These are phyloP conservation scores for Morpho helenor DNA, from an alignment of 2,888 invertebrate genomes.

Conservation along the genomic window DNA sequence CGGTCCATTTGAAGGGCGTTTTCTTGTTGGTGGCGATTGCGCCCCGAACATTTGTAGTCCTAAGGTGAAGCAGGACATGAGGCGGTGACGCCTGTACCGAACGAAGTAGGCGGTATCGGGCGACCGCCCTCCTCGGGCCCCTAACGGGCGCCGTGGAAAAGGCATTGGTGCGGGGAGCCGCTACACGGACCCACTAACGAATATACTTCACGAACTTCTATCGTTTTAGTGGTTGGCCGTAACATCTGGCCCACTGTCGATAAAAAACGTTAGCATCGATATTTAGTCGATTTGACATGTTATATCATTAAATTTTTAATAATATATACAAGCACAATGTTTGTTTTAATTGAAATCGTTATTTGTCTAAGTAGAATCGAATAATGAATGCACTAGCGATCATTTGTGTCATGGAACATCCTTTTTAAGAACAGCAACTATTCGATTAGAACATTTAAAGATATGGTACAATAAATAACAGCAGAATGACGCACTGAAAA, in stretches of 20 bases:
- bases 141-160: constrained; percentile 65
- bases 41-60: constrained; percentile 49
- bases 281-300: no score
- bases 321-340: no score
- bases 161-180: constrained; percentile 70
- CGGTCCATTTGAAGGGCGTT: constrained; percentile 50
- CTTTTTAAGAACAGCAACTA: no score
- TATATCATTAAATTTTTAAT: no score
- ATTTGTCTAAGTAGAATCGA: no score
- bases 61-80: constrained; percentile 67
- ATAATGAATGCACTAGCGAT: no score
- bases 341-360: no score
- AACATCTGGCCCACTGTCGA: constrained; percentile 41
- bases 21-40: constrained; percentile 43
- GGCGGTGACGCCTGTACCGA: constrained; percentile 75
- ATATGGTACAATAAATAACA: no score
- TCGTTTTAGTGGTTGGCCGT: constrained; percentile 56
- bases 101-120: constrained; percentile 76
- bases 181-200: constrained; percentile 68
- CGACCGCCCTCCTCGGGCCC: constrained; percentile 75
- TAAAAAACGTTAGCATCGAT: constrained; percentile 23
- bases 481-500: no score
- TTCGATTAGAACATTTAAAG: no score
- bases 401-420: no score
- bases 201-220: constrained; percentile 72